Evolutionary conservation across 2,888 invertebrate genomes (phyloP).

Genomic region (Cataglyphis altisquamis): DNA sequence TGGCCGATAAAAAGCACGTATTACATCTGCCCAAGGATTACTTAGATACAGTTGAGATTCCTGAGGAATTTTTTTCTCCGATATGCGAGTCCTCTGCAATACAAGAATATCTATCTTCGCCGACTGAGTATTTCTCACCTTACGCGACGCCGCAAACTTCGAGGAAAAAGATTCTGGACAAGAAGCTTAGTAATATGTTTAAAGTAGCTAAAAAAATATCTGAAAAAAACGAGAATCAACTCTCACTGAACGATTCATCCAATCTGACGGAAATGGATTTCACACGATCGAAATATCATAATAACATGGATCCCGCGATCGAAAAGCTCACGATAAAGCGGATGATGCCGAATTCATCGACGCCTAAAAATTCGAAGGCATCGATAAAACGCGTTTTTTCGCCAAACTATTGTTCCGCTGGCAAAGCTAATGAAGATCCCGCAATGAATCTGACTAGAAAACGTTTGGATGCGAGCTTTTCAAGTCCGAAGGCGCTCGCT

Average conservation of each 20-base stretch:
- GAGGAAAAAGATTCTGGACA: neutral
- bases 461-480: conserved; percentile 1
- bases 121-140: neutral
- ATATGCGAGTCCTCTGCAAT: neutral
- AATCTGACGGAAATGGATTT: conserved; percentile 1
- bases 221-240: neutral
- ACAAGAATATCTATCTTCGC: neutral
- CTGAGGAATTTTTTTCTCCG: neutral
- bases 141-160: neutral
- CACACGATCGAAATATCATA: neutral
- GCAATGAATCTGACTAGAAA: neutral
- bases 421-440: neutral
- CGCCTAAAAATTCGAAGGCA: neutral
- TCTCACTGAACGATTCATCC: neutral
- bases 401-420: neutral
- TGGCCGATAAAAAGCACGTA: neutral
- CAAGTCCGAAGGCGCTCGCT: neutral
- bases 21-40: neutral
- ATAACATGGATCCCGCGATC: conserved; percentile 44
- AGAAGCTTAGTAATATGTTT: neutral
- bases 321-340: conserved; percentile 28
- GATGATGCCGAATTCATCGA: neutral
- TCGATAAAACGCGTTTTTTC: neutral
- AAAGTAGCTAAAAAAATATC: too few species aligned
- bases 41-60: neutral